Percentiles rank a stretch among this genome's conserved stretches.
Evolutionary conservation across 2,888 invertebrate genomes (phyloP).

Genomic region (Harpalus rufipes): DNA sequence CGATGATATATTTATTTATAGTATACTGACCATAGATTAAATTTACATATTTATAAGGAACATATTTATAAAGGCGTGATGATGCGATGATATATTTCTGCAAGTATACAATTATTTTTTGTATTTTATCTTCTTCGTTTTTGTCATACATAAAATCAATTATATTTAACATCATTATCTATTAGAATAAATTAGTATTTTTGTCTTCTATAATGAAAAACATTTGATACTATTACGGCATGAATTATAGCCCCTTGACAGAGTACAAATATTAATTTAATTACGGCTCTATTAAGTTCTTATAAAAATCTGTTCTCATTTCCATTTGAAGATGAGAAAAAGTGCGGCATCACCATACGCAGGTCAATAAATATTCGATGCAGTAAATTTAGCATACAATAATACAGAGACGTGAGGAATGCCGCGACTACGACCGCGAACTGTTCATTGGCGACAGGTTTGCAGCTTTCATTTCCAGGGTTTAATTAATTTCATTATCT

Average conservation of each 20-base stretch:
- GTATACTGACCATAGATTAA: too few relatives aligned
- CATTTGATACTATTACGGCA: background rate
- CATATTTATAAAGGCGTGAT: too few relatives aligned
- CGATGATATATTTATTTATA: too few relatives aligned
- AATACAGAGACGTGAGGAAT: background rate
- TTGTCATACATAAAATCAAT: too few relatives aligned
- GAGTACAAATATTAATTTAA: slow-evolving; percentile 1
- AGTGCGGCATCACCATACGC: background rate
- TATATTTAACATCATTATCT: too few relatives aligned
- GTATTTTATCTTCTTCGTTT: too few relatives aligned
- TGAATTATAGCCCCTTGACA: background rate
- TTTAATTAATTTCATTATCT: slow-evolving; percentile 54
- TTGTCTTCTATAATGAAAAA: too few relatives aligned
- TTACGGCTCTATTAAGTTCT: background rate
- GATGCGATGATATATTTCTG: too few relatives aligned
- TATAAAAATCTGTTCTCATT: background rate
- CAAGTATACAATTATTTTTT: too few relatives aligned
- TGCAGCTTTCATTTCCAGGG: slow-evolving; percentile 39
- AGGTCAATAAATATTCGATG: background rate
- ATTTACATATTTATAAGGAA: too few relatives aligned
- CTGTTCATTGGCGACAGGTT: slow-evolving; percentile 20
- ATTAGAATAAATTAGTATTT: too few relatives aligned
- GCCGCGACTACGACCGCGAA: background rate
- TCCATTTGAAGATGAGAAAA: background rate
- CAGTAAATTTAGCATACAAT: background rate